These are phyloP conservation scores for Nezara viridula DNA, from an alignment of 2,888 invertebrate species.

Conservation along the genomic window DNA sequence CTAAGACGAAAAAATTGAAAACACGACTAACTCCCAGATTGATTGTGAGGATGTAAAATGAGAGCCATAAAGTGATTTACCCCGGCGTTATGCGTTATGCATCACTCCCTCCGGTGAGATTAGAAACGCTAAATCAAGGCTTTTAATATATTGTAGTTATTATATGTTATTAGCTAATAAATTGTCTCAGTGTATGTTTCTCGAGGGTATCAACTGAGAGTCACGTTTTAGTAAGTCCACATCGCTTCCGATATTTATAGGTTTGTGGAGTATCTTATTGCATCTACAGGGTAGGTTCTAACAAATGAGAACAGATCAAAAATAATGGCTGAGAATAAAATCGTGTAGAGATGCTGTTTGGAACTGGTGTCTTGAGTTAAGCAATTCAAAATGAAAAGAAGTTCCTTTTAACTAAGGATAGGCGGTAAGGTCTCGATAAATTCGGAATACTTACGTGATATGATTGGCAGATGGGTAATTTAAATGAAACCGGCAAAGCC, in stretches of 20 bases:
- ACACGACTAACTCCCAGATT: background rate
- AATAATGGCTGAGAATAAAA: background rate
- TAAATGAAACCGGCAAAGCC: no score
- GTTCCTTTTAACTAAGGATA: no score
- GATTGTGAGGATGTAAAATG: background rate
- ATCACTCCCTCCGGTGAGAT: slow-evolving; percentile 29
- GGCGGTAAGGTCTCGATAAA: no score
- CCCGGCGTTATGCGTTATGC: slow-evolving; percentile 18
- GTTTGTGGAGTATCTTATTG: background rate
- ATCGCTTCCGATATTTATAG: slow-evolving; percentile 30
- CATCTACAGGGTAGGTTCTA: background rate
- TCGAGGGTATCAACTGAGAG: slow-evolving; percentile 1
- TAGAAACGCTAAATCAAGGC: slow-evolving; percentile 20
- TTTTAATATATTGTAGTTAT: slow-evolving; percentile 26
- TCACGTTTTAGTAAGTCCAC: slow-evolving; percentile 43
- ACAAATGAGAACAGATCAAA: background rate
- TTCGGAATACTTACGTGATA: no score
- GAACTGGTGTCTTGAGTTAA: background rate
- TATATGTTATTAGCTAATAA: slow-evolving; percentile 34
- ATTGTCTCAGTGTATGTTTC: slow-evolving; percentile 32
- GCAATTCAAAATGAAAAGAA: background rate
- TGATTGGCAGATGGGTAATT: no score
- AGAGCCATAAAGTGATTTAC: background rate
- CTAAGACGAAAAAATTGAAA: background rate
- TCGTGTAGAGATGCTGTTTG: background rate